Evolutionary conservation across 1,140 invertebrate species (phyloP), one percentile per base, ranked within the genome.

Genomic region (Chrysoperla carnea): DNA sequence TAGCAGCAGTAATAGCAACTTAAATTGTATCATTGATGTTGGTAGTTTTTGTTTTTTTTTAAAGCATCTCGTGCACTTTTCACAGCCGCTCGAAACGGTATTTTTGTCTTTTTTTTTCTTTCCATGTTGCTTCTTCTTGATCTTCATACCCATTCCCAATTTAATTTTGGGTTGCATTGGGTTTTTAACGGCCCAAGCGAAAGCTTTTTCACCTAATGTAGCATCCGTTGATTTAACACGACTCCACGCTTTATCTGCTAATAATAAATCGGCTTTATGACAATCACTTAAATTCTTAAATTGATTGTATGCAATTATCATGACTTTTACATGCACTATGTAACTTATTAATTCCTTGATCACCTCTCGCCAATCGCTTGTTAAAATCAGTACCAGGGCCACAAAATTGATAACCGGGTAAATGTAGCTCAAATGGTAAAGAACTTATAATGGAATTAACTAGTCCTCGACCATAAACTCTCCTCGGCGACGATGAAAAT

Each of bases 371-470:
- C 50, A 67, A 55, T 45, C 62, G 46, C 52, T 62, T 51, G 33
- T 52, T 11, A 46, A 68, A 45, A 48, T 62, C 62, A 9, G 63
- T 69, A n/a, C 62, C 64, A 6, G 61, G 62, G 5, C 61, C 63
- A 44, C 64, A 68, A 47, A 55, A 68, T 28, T 57, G 46, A 58
- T 63, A 68, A n/a, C 55, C 55, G 6, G 64, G 62, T 39, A 67
- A 44, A 55, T 69, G 60, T 31, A 62, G 23, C 56, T 69, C 62
- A 43, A 63, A 39, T 2, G 63, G 62, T 15, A 68, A 42, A 15
- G 55, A 55, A 51, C 67, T 57, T 17, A 64, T 62, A 23, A 59
- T 13, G 12, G 36, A 52, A 45, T 60, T 60, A 11, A 55, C 2
- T n/a, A 57, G 9, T n/a, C 49, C 50, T 28, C 38, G 40, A 13